phyloP scores from a whole-genome alignment of 1,140 invertebrate genomes.

The Aradophagus sp. region DNA sequence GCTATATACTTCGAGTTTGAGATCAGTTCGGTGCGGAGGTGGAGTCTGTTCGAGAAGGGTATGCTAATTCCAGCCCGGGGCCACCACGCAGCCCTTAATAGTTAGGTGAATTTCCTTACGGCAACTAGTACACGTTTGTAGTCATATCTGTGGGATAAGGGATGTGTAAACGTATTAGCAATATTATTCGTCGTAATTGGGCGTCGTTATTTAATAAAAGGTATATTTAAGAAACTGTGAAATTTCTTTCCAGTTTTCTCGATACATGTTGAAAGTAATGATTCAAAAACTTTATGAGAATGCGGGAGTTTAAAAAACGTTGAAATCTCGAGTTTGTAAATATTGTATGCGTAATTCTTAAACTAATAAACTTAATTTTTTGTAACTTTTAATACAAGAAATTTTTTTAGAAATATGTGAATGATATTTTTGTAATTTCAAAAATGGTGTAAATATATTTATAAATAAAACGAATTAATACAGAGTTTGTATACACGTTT shows the following conservation, averaged over 20 bases:
- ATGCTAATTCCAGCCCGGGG: constrained; percentile 74
- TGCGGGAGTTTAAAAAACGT: no score
- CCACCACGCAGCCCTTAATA: constrained; percentile 75
- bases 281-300: no score
- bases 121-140: constrained; percentile 64
- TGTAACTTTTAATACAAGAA: no score
- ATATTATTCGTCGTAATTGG: constrained; percentile 56
- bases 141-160: constrained; percentile 49
- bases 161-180: constrained; percentile 54
- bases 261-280: background rate
- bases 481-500: no score
- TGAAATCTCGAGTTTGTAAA: no score
- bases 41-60: constrained; percentile 70
- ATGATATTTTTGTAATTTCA: no score
- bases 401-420: no score
- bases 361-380: no score
- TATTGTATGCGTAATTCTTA: no score
- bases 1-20: constrained; percentile 69
- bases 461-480: no score
- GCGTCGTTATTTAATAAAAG: constrained; percentile 33
- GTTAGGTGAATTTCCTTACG: constrained; percentile 71
- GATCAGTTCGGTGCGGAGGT: constrained; percentile 71
- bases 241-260: constrained; percentile 1
- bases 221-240: constrained; percentile 2
- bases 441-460: no score